Conservation (phyloP, 2,797 vertebrate species). For the Tenualosa thibaudeaui region DNA sequence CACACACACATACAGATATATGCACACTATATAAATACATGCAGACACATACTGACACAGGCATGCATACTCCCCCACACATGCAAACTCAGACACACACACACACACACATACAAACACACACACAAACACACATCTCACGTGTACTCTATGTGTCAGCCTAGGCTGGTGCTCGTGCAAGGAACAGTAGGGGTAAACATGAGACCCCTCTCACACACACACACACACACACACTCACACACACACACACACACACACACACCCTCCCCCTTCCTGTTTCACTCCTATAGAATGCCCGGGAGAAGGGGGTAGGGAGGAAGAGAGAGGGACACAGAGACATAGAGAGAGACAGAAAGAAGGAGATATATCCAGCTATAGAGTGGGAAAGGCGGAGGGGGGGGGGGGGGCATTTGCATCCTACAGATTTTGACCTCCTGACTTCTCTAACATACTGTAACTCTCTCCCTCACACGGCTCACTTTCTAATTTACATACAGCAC, state of each 20-base stretch:
- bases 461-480: background rate
- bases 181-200: conserved; percentile 15
- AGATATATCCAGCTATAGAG: background rate
- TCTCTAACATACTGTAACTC: conserved; percentile 1
- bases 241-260: background rate
- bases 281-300: background rate
- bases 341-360: background rate
- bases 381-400: background rate
- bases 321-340: background rate
- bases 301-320: background rate
- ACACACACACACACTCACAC: background rate
- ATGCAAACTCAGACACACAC: conserved; percentile 4
- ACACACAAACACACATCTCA: background rate
- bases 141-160: conserved; percentile 18
- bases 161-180: background rate
- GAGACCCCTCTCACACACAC: background rate
- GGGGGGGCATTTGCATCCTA: background rate
- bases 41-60: conserved; percentile 24
- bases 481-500: no score
- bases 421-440: background rate
- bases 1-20: conserved; percentile 2
- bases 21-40: background rate
- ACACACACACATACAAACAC: background rate
- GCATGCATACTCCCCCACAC: conserved; percentile 32
- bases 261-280: background rate